These are phyloP conservation scores for Eulimnadia texana DNA, from an alignment of 1,140 invertebrate genomes.

Conservation along the genomic window DNA sequence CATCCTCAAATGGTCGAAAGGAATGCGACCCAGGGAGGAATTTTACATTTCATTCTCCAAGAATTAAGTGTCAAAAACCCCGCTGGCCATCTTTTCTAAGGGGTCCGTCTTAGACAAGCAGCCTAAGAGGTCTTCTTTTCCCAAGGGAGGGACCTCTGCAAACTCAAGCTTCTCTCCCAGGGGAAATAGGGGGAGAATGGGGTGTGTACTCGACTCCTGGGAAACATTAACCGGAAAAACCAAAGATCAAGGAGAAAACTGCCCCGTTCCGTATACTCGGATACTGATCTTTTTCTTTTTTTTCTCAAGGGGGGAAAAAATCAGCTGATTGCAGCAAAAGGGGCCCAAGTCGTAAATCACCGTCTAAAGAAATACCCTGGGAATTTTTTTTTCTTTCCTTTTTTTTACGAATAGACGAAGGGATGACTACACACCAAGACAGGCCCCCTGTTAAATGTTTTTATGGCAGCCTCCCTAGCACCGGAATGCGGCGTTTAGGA, in stretches of 20 bases:
- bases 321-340: neutral
- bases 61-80: neutral
- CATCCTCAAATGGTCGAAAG: neutral
- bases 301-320: neutral
- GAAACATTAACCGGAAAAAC: neutral
- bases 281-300: neutral
- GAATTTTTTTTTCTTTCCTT: neutral
- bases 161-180: neutral
- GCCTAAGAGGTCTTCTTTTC: too few species aligned
- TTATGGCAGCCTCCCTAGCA: neutral
- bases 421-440: neutral
- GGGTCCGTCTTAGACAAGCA: too few species aligned
- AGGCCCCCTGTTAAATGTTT: neutral
- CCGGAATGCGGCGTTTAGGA: neutral
- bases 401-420: neutral
- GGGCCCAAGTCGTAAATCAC: neutral
- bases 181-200: neutral
- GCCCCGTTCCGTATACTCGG: neutral
- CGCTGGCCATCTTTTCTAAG: neutral
- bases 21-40: neutral
- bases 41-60: neutral
- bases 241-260: neutral
- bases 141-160: too few species aligned
- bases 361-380: neutral
- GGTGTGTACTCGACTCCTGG: neutral